phyloP scores from a whole-genome alignment of 2,888 invertebrate genomes.

The Timema podura region DNA sequence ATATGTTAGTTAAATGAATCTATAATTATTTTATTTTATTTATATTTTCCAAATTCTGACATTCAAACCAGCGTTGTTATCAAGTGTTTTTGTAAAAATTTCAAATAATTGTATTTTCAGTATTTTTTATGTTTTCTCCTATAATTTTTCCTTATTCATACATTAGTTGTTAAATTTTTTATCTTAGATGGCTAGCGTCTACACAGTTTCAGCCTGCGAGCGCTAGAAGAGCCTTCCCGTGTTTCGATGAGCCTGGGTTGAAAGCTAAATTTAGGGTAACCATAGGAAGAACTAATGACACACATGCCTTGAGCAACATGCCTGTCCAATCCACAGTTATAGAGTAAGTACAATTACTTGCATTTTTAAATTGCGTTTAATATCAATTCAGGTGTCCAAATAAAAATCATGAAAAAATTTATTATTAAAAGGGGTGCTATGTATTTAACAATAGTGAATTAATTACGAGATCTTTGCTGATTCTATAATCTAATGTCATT shows the following conservation, averaged over 20 bases:
- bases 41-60: too few relatives aligned
- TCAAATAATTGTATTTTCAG: background rate
- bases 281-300: background rate
- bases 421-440: too few relatives aligned
- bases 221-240: constrained; percentile 43
- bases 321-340: background rate
- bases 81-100: too few relatives aligned
- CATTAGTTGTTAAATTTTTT: background rate
- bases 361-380: too few relatives aligned
- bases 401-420: too few relatives aligned
- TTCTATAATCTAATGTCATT: too few relatives aligned
- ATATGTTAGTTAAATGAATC: too few relatives aligned
- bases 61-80: too few relatives aligned
- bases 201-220: constrained; percentile 44
- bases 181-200: constrained; percentile 40
- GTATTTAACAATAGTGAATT: too few relatives aligned
- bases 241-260: constrained; percentile 44
- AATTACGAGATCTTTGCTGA: too few relatives aligned
- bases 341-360: background rate
- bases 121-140: background rate
- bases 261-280: constrained; percentile 33
- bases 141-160: background rate
- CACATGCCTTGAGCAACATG: constrained; percentile 12
- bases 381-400: too few relatives aligned
- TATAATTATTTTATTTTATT: too few relatives aligned